A percentile compares a stretch with the other conserved stretches of the same genome.
phyloP scores from a whole-genome alignment of 2,113 vertebrate species.

The Gallinago media region DNA sequence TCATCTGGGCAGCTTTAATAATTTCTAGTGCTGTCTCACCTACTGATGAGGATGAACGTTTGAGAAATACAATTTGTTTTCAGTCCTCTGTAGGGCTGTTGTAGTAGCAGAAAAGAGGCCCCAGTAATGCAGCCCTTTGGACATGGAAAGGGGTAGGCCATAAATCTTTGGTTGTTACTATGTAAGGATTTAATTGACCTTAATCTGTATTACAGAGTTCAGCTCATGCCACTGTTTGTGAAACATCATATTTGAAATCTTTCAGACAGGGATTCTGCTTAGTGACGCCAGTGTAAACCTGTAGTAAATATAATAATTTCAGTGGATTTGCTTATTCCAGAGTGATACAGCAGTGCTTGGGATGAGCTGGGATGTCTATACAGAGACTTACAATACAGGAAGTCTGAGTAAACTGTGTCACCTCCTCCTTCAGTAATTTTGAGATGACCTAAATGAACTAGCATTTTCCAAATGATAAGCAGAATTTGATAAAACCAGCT shows the following conservation, averaged over 20 bases:
- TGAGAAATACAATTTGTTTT: background rate
- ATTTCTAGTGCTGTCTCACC: background rate
- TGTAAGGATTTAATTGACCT: background rate
- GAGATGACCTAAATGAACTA: background rate
- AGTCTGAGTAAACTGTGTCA: background rate
- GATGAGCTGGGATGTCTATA: background rate
- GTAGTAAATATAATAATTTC: background rate
- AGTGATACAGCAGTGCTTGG: background rate
- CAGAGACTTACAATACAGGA: background rate
- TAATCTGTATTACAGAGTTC: background rate
- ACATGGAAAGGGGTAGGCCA: background rate
- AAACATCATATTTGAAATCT: background rate
- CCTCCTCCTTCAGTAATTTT: background rate
- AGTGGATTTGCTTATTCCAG: background rate
- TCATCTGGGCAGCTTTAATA: background rate
- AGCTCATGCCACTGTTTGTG: background rate
- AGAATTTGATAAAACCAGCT: background rate
- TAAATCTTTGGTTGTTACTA: background rate
- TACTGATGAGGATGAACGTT: background rate
- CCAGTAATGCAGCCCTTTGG: fast-evolving
- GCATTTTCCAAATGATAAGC: background rate
- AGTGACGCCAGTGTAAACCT: background rate
- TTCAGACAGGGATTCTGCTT: background rate
- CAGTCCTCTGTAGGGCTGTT: background rate
- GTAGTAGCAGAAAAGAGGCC: background rate